A percentile compares a stretch with the other conserved stretches of the same genome.
Evolutionary conservation across 2,888 invertebrate species (phyloP).

Genomic region (Malthinus flaveolus): DNA sequence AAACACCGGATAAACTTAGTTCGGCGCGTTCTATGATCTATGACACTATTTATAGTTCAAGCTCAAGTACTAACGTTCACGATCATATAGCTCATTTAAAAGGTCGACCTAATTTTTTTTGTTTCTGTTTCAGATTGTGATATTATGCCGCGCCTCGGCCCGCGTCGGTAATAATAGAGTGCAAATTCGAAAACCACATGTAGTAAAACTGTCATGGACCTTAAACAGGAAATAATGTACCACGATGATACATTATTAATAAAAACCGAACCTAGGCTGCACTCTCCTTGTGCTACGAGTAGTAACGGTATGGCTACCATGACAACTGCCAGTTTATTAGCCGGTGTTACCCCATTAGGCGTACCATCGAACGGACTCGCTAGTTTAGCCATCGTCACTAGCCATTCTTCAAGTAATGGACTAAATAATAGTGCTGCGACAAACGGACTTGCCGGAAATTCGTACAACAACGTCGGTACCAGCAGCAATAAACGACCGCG

Average conservation of each 20-base stretch:
- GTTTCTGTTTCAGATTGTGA: conserved; percentile 48
- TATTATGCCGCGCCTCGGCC: conserved; percentile 49
- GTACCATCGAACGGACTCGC: conserved; percentile 45
- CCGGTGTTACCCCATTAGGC: conserved; percentile 25
- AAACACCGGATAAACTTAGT: no score
- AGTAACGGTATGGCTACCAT: conserved; percentile 33
- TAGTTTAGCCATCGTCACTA: conserved; percentile 34
- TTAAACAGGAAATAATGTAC: conserved; percentile 69
- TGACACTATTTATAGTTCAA: no score
- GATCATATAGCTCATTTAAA: not conserved
- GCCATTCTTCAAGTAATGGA: conserved; percentile 37
- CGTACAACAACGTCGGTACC: conserved; percentile 21
- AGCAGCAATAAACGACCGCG: conserved; percentile 44
- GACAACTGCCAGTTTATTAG: conserved; percentile 40
- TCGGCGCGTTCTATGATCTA: no score
- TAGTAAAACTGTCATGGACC: conserved; percentile 55
- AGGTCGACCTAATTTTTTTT: conserved; percentile 4
- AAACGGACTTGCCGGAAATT: conserved; percentile 35
- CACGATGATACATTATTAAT: conserved; percentile 55
- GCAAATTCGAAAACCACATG: conserved; percentile 19
- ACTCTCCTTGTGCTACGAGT: conserved; percentile 43
- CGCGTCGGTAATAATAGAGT: conserved; percentile 44
- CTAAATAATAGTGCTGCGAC: conserved; percentile 24
- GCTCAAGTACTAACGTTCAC: no score
- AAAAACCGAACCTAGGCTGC: conserved; percentile 55